Evolutionary conservation across 2,797 vertebrate genomes (phyloP), one percentile per base, ranked within the genome.

Genomic region (Thaleichthys pacificus): DNA sequence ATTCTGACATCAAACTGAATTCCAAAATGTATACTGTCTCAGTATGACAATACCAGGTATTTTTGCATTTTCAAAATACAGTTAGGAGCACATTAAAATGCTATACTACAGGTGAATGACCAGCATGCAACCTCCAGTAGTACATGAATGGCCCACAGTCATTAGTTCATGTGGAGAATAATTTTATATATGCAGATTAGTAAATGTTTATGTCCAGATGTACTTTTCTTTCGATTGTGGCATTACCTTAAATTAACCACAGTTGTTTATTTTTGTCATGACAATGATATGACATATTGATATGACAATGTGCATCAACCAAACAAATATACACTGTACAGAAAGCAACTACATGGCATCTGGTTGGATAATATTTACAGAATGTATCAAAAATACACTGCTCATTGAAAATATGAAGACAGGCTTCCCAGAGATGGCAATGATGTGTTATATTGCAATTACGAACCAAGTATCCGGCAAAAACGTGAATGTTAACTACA

Each of bases 361-460:
- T n/a, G 35, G 32, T 24, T 14, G 11, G 11, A 22, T 24, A 61
- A 12, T 61, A 61, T 47, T 47, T 64, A 38, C 42, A 65, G 57
- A 17, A 51, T 30, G 76, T 77, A 73, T 77, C 30, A 77, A 74
- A 84, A 77, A 70, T 70, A 66, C 70, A 69, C 72, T 69, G 26
- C 56, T 66, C 64, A 66, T 42, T 3, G 56, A 60, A 57, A 42
- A 69, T 19, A 60, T 15, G 47, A 15, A 51, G 24, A 17, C 49
- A 49, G 47, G 47, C 11, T 14, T 26, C 61, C 61, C 62, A 38
- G 62, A 64, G 30, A 64, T 21, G 42, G 42, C 14, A 38, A 28
- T 19, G 32, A 21, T 66, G 65, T 66, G 15, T 49, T 51, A 22
- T 30, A 47, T 32, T 47, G 26, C 60, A 24, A 47, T 47, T 66